A percentile compares a stretch with the other conserved stretches of the same genome.
These are phyloP conservation scores for Campylorhamphus procurvoides DNA, from an alignment of 2,113 vertebrate species.

Conservation along the genomic window DNA sequence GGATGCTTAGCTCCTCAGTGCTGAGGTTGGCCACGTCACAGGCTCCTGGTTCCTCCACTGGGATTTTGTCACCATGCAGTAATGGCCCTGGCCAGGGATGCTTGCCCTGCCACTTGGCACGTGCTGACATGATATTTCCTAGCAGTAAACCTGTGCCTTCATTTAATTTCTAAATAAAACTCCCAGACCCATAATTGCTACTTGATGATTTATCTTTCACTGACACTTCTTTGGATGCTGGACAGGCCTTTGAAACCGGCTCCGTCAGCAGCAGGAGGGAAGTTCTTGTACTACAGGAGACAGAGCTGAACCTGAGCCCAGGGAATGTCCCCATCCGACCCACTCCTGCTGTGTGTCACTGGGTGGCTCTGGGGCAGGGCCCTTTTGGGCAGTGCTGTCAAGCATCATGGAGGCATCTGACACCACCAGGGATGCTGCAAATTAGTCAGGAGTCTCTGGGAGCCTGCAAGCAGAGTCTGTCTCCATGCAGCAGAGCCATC, in stretches of 20 bases:
- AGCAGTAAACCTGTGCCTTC: constrained; percentile 9
- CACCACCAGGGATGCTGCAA: not conserved
- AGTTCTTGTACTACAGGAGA: not conserved
- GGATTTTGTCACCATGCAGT: not conserved
- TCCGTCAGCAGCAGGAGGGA: not conserved
- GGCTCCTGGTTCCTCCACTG: not conserved
- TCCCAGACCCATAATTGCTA: not conserved
- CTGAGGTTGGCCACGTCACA: not conserved
- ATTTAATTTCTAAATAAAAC: constrained; percentile 59
- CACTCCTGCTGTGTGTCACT: not conserved
- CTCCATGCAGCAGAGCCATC: fast-evolving
- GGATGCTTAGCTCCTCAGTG: not conserved
- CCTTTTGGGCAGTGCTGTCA: fast-evolving
- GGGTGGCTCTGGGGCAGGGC: not conserved
- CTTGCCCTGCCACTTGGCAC: not conserved
- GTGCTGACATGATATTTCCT: constrained; percentile 21
- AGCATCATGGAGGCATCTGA: not conserved
- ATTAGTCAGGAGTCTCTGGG: not conserved
- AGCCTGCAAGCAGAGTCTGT: not conserved
- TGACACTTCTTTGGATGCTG: not conserved
- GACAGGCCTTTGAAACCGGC: not conserved
- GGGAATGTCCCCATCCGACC: not conserved
- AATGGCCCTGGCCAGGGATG: not conserved
- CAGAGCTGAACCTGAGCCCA: not conserved
- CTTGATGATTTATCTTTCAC: constrained; percentile 52